Evolutionary conservation across 2,888 invertebrate species (phyloP), one percentile per base, ranked within the genome.

Genomic region (Anthrax anthrax): DNA sequence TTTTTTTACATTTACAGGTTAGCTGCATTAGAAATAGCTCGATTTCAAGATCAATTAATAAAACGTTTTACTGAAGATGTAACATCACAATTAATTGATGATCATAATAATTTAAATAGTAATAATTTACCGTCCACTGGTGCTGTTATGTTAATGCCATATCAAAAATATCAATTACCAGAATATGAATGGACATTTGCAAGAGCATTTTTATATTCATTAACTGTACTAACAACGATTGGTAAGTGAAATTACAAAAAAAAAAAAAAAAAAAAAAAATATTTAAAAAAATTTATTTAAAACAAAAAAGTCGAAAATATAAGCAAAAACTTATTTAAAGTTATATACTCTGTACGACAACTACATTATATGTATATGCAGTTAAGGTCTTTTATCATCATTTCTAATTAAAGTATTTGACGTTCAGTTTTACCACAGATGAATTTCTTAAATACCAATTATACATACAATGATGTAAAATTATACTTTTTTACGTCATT

Each of bases 191-290:
- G 88, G 88, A 87, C 84, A 65, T 81, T 88, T 65, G 86, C 88
- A 46, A 80, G 84, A 60, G 89, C 94, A 46, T 94, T 95, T 71
- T 80, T 95, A 58, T 95, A 94, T 70, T 92, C 92, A 18, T 76
- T 95, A 56, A 94, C 94, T 36, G 90, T 95, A 54, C 76, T 95
- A 58, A 94, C 92, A 43, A 94, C 88, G 50, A 86, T 88, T 64
- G 88, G 88, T 88, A 67, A 81, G 82, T 72, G n/a, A n/a, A n/a
- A n/a, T n/a, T n/a, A 32, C 29, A 32, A 32, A 32, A 23, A 6
- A 23, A 6, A 23, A 6, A 6, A 23, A 23, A 23, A 23, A 6
- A n/a, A n/a, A n/a, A n/a, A n/a, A n/a, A n/a, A n/a, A n/a, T n/a
- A n/a, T n/a, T n/a, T 23, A 6, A 23, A 23, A 23, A 23, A 23